Evolutionary conservation across 2,888 invertebrate species (phyloP).

Genomic region (Agrilus mali): DNA sequence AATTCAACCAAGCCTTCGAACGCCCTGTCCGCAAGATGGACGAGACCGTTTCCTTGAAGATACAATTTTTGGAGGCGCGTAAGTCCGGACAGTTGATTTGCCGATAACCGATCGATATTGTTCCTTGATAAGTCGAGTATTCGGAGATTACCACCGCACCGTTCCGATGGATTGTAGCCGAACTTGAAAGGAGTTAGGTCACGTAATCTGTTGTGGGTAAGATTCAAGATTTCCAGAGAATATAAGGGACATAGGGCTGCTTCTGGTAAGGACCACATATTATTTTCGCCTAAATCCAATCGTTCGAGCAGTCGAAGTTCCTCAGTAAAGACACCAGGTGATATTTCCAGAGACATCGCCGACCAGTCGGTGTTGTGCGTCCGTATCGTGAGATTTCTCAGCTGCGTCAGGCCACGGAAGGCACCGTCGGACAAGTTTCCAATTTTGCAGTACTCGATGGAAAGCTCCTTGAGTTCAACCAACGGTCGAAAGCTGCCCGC

Average conservation of each 20-base stretch:
- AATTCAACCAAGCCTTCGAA: constrained; percentile 62
- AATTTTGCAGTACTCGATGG: constrained; percentile 73
- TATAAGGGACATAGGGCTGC: constrained; percentile 64
- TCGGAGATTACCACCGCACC: constrained; percentile 57
- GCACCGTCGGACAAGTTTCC: constrained; percentile 70
- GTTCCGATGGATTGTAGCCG: constrained; percentile 46
- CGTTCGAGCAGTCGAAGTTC: constrained; percentile 60
- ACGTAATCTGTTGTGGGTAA: constrained; percentile 66
- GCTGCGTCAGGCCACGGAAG: constrained; percentile 65
- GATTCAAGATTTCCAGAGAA: constrained; percentile 61
- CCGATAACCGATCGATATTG: constrained; percentile 61
- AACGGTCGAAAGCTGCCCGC: constrained; percentile 66
- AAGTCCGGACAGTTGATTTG: constrained; percentile 58
- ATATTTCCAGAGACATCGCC: constrained; percentile 64
- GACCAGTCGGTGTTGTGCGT: constrained; percentile 79
- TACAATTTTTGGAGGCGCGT: constrained; percentile 59
- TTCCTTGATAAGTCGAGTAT: constrained; percentile 66
- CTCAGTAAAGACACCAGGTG: constrained; percentile 59
- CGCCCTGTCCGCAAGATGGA: constrained; percentile 64
- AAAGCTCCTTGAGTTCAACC: constrained; percentile 61
- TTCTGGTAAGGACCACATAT: constrained; percentile 67
- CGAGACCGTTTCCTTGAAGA: constrained; percentile 64
- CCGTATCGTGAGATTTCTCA: constrained; percentile 66
- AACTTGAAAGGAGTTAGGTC: constrained; percentile 64
- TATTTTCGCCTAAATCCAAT: constrained; percentile 66